Base-by-base conservation (phyloP, 2,888 invertebrate species). In the Drosophila nr. perissopoda region DNA sequence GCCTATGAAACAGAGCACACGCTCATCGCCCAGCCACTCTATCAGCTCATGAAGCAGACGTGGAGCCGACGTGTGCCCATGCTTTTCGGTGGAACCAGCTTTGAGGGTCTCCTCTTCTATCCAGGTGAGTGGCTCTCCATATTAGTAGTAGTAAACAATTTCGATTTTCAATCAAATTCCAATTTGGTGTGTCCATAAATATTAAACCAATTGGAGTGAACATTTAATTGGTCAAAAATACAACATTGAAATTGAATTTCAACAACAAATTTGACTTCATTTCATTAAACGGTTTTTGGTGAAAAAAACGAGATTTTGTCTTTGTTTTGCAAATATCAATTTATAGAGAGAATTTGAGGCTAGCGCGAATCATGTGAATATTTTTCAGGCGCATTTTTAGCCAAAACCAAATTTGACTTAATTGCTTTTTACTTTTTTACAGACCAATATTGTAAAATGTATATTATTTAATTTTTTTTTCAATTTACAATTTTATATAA, bases 31-130 rank as follows among this genome's bases (percentile, higher is more conserved):
- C 87, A 86, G 31, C 52, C 87, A 13, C 92, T 92, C 0, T 62
- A 80, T 5, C 75, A 90, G 52, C 46, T 92, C 56, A 79, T 92
- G 76, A 74, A 85, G 36, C 86, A 80, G 5, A 81, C 91, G 1
- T 93, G 93, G 93, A 90, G 93, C 58, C 90, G 89, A 56, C 76
- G 83, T 2, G 87, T 93, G 57, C 93, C 93, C 16, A 76, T 93
- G 33, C 84, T 93, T 65, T 76, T 92, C 27, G 93, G 93, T 0
- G 92, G 91, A 25, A 91, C 90, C 38, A 92, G 93, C 42, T 91
- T 91, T 42, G 93, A 93, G 76, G 93, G 93, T 10, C 62, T 93
- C 18, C 84, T 93, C 3, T 91, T 92, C 59, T 90, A 91, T 84
- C 84, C 91, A 81, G 91, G 92, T 92, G 53, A 61, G 73, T 69